phyloP scores from a whole-genome alignment of 2,888 invertebrate species.

The Fragum fragum region DNA sequence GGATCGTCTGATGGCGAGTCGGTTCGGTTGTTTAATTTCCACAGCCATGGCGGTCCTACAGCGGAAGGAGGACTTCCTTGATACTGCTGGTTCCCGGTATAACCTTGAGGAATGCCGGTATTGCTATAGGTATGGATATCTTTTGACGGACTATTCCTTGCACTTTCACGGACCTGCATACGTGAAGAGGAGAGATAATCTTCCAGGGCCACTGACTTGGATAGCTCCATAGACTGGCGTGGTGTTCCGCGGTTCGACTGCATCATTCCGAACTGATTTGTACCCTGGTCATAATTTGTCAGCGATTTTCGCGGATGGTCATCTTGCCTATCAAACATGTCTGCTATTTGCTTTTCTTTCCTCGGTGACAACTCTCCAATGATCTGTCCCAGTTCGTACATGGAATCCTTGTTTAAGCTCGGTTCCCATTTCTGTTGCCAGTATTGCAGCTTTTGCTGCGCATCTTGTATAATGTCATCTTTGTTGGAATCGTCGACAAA shows the following conservation, averaged over 20 bases:
- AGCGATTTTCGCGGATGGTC: background rate
- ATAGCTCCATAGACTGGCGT: background rate
- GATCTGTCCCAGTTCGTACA: slow-evolving; percentile 39
- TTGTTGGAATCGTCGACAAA: slow-evolving; percentile 38
- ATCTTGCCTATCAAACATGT: slow-evolving; percentile 20
- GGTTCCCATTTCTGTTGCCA: slow-evolving; percentile 48
- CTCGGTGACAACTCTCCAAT: slow-evolving; percentile 23
- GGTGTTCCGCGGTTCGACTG: slow-evolving; percentile 7
- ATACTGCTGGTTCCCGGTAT: background rate
- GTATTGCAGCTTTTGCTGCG: slow-evolving; percentile 30
- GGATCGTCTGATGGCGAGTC: slow-evolving; percentile 5
- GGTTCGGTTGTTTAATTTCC: background rate
- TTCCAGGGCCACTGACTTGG: background rate
- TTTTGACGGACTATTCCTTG: slow-evolving; percentile 17
- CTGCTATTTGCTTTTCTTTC: slow-evolving; percentile 1
- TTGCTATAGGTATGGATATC: background rate
- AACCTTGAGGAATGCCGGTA: background rate
- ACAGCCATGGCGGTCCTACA: slow-evolving; percentile 8
- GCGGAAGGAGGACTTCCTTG: background rate
- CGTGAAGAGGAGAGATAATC: background rate
- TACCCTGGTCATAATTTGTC: background rate
- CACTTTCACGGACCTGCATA: slow-evolving; percentile 4
- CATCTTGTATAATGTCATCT: slow-evolving; percentile 33
- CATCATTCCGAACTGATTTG: background rate
- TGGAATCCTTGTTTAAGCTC: slow-evolving; percentile 29